Evolutionary conservation across 1,140 invertebrate species (phyloP).

Genomic region (Bombus haemorrhoidalis): DNA sequence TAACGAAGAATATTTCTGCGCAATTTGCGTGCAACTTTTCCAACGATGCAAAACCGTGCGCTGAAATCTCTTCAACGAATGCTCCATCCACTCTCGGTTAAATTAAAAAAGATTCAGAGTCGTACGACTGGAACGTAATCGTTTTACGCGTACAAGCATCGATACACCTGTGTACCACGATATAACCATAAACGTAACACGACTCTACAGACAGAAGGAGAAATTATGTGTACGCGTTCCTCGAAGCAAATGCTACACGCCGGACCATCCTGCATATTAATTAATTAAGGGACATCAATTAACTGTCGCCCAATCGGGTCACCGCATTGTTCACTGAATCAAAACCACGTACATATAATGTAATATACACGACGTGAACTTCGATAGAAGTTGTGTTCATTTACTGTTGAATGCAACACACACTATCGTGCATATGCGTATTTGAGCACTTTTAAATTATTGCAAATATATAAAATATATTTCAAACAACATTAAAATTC

Average conservation of each 20-base stretch:
- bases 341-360: background rate
- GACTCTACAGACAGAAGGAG: conserved; percentile 20
- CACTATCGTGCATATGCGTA: background rate
- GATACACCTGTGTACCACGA: background rate
- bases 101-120: too few relatives aligned
- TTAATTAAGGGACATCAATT: conserved; percentile 61
- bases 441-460: background rate
- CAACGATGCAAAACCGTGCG: too few relatives aligned
- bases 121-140: background rate
- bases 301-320: conserved; percentile 49
- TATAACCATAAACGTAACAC: conserved; percentile 24
- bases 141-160: background rate
- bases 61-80: too few relatives aligned
- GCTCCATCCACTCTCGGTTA: too few relatives aligned
- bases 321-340: conserved; percentile 37
- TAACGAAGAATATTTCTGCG: too few relatives aligned
- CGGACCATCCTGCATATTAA: conserved; percentile 45
- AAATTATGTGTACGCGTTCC: conserved; percentile 7
- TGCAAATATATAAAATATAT: too few relatives aligned
- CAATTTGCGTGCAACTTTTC: too few relatives aligned
- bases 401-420: too few relatives aligned
- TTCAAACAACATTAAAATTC: too few relatives aligned
- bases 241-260: background rate
- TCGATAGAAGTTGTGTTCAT: too few relatives aligned
- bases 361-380: background rate